Evolutionary conservation across 2,113 vertebrate species (phyloP).

Genomic region (Hemicordylus capensis): DNA sequence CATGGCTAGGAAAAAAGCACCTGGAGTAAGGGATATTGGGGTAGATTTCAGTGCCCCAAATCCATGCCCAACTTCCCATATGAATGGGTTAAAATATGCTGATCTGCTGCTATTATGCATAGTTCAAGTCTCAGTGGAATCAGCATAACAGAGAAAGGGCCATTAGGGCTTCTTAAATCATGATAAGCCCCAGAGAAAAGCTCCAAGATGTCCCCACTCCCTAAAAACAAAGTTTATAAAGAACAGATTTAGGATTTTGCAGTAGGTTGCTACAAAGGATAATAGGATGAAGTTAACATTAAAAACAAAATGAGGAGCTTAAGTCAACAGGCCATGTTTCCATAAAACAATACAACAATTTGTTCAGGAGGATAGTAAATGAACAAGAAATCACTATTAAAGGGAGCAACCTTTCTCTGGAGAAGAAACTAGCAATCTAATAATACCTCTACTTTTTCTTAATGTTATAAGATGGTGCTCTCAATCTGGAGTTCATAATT

Average conservation of each 20-base stretch:
- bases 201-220: too few relatives aligned
- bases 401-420: conserved; percentile 1
- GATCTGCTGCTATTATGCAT: not conserved
- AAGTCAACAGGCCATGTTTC: not conserved
- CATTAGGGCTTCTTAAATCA: not conserved
- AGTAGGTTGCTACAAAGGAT: not conserved
- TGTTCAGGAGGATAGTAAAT: not conserved
- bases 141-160: not conserved
- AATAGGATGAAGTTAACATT: not conserved
- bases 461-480: not conserved
- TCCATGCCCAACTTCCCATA: not conserved
- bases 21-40: too few relatives aligned
- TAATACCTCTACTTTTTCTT: not conserved
- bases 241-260: not conserved
- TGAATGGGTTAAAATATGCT: not conserved
- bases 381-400: not conserved
- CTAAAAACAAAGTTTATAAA: not conserved
- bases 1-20: not conserved
- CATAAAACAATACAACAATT: not conserved
- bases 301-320: not conserved
- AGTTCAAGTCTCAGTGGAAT: not conserved
- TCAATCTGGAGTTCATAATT: conserved; percentile 20
- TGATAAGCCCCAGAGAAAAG: not conserved
- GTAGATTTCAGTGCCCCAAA: not conserved
- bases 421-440: conserved; percentile 1